These are phyloP conservation scores for Acipenser oxyrinchus DNA, from an alignment of 2,797 vertebrate genomes.

Conservation along the genomic window DNA sequence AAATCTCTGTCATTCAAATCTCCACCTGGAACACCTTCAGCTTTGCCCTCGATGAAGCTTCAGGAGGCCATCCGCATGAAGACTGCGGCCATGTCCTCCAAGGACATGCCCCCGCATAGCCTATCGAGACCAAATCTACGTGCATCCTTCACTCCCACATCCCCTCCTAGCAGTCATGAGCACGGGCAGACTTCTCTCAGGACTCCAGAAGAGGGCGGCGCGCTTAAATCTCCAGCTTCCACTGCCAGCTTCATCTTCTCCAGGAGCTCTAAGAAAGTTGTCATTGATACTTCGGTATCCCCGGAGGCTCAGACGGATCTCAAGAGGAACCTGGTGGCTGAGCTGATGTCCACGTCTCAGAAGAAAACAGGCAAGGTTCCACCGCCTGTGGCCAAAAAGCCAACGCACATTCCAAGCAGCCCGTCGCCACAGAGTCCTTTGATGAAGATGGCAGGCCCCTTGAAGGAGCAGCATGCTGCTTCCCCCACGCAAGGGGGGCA, in stretches of 20 bases:
- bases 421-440: constrained; percentile 33
- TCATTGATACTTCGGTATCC: constrained; percentile 59
- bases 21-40: constrained; percentile 34
- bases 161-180: constrained; percentile 1
- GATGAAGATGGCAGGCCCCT: constrained; percentile 24
- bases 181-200: constrained; percentile 28
- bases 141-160: constrained; percentile 1
- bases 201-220: constrained; percentile 40
- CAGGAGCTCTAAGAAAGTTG: constrained; percentile 73
- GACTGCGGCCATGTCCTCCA: constrained; percentile 62
- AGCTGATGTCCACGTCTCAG: constrained; percentile 52
- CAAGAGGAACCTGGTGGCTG: constrained; percentile 64
- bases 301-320: constrained; percentile 53
- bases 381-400: constrained; percentile 88
- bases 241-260: constrained; percentile 92
- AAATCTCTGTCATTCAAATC: constrained; percentile 61
- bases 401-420: constrained; percentile 38
- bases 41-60: constrained; percentile 61
- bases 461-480: constrained; percentile 25
- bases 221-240: constrained; percentile 65
- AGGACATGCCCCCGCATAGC: constrained; percentile 35
- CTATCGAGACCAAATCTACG: constrained; percentile 18
- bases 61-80: constrained; percentile 76
- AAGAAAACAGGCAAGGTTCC: constrained; percentile 68
- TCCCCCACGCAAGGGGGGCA: constrained; percentile 27